phyloP scores from a whole-genome alignment of 2,113 vertebrate species.

The Hucho hucho region DNA sequence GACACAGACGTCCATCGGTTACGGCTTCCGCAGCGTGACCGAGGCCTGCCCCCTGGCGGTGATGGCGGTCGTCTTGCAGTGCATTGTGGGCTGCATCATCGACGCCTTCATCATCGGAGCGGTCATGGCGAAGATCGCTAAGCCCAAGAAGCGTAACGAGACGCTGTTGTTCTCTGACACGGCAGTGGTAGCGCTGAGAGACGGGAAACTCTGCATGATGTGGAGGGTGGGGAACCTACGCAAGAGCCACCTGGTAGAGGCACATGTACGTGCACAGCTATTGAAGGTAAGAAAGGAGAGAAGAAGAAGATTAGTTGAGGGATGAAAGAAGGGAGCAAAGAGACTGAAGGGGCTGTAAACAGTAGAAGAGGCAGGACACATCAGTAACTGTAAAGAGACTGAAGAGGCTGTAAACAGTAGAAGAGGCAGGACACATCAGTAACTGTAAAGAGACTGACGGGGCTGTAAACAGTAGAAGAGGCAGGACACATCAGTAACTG shows the following conservation, averaged over 20 bases:
- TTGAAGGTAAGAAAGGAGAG: constrained; percentile 72
- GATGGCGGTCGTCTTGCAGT: constrained; percentile 87
- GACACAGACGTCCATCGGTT: constrained; percentile 92
- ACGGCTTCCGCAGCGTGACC: constrained; percentile 88
- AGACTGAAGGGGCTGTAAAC: neutral
- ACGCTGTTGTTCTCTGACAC: constrained; percentile 85
- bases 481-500: too few species aligned
- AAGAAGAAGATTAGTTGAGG: neutral
- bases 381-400: too few species aligned
- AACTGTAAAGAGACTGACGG: too few species aligned
- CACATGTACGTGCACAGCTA: constrained; percentile 86
- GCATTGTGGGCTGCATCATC: constrained; percentile 89
- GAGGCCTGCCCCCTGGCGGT: constrained; percentile 90
- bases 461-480: too few species aligned
- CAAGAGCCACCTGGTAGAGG: constrained; percentile 88
- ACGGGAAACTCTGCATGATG: constrained; percentile 88
- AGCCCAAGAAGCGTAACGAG: constrained; percentile 92
- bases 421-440: too few species aligned
- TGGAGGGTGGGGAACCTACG: constrained; percentile 89
- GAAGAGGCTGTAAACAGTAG: too few species aligned
- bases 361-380: too few species aligned
- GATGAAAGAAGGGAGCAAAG: neutral
- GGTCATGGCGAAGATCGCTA: constrained; percentile 90
- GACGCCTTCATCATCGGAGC: constrained; percentile 92
- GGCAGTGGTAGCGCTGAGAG: constrained; percentile 85